A percentile compares a stretch with the other conserved stretches of the same genome.
phyloP scores from a whole-genome alignment of 2,888 invertebrate species.

The Diarsia brunnea region DNA sequence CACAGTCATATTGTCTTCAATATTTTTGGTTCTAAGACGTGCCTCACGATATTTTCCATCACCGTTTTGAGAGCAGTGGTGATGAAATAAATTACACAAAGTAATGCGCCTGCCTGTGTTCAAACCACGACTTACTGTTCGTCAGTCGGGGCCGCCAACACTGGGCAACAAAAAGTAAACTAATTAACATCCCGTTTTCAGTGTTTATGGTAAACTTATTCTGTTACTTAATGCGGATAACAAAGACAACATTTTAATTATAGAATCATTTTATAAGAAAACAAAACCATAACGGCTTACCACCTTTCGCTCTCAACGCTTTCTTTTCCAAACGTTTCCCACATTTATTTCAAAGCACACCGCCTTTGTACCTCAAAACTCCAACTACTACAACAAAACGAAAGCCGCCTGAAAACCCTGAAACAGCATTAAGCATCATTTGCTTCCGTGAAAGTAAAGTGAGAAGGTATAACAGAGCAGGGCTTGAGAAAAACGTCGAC shows the following conservation, averaged over 20 bases:
- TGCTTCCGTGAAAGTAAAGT: slow-evolving; percentile 60
- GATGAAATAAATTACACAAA: no score
- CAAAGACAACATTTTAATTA: neutral
- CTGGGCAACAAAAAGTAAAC: no score
- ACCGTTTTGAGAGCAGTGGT: no score
- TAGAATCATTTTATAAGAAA: neutral
- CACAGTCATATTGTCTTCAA: no score
- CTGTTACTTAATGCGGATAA: no score
- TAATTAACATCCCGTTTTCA: no score
- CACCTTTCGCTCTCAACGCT: neutral
- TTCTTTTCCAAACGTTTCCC: neutral
- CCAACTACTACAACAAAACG: slow-evolving; percentile 49
- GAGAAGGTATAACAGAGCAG: slow-evolving; percentile 58
- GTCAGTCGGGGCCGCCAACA: no score
- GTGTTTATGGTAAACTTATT: no score
- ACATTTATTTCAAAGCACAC: slow-evolving; percentile 15
- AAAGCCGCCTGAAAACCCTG: slow-evolving; percentile 34
- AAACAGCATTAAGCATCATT: slow-evolving; percentile 68
- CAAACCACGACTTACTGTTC: no score
- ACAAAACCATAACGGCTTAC: neutral
- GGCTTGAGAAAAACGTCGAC: slow-evolving; percentile 70
- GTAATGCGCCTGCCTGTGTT: no score
- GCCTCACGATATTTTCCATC: no score
- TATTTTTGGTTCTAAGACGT: no score
- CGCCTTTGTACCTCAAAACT: slow-evolving; percentile 4